Evolutionary conservation across 2,113 vertebrate species (phyloP), one percentile per base, ranked within the genome.

Genomic region (Cheilinus undulatus): DNA sequence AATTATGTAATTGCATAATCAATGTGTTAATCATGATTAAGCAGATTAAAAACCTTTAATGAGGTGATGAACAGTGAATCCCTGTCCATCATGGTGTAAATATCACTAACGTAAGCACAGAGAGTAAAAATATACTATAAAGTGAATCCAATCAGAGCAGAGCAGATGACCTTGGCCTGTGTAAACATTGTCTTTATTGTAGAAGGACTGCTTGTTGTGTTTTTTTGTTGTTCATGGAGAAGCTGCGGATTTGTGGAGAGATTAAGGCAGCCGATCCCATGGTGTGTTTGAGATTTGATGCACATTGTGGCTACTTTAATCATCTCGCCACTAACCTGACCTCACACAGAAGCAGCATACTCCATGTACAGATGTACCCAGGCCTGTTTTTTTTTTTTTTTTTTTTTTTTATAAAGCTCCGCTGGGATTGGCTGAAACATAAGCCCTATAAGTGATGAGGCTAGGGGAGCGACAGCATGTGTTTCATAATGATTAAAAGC

Each of bases 401-500:
- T n/a, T n/a, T n/a, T n/a, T n/a, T n/a, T n/a, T n/a, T n/a, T n/a
- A n/a, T n/a, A n/a, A n/a, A n/a, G n/a, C 59, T 36, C 64, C 19
- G 5, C 57, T 28, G 69, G 77, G 80, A 85, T 40, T 51, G 78
- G 57, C 67, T 62, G 70, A 6, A 58, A 27, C 69, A 13, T 72
- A 82, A 82, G 53, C 85, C 57, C 65, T 78, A 59, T 68, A 70
- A 78, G 50, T 78, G 85, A 86, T 80, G 68, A 76, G 48, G 66
- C 73, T 61, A 42, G 68, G 70, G 43, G 62, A 69, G 64, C 58
- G 74, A 84, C 83, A 80, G 80, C 66, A 15, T 73, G 82, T 70
- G 83, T 85, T 87, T 92, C 42, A 74, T 62, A 70, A 78, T 89
- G 81, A 89, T 88, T 87, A 89, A 90, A 74, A 1, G 43, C 45